These are phyloP conservation scores for Brotogeris chrysoptera DNA, from an alignment of 2,797 vertebrate genomes.

Conservation along the genomic window DNA sequence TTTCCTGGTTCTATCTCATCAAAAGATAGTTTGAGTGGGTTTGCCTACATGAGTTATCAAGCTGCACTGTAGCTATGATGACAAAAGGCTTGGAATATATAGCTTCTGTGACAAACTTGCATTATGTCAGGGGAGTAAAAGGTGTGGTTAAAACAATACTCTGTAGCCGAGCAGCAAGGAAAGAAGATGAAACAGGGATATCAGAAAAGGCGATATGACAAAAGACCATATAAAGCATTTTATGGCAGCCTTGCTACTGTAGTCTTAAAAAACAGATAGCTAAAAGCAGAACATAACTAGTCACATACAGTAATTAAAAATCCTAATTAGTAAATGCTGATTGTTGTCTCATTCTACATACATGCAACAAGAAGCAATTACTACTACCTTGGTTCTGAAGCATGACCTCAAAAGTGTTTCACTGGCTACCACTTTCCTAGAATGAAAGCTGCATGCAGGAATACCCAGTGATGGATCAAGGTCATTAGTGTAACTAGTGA, in stretches of 20 bases:
- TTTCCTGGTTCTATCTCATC: conserved; percentile 11
- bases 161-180: neutral
- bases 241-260: neutral
- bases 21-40: conserved; percentile 27
- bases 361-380: neutral
- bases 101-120: neutral
- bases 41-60: conserved; percentile 1
- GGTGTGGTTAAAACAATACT: neutral
- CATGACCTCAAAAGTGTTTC: neutral
- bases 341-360: neutral
- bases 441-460: neutral
- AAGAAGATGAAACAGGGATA: neutral
- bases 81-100: neutral
- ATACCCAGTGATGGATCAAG: neutral
- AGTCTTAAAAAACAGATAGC: neutral
- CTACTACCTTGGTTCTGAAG: neutral
- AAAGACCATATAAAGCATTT: neutral
- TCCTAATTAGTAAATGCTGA: neutral
- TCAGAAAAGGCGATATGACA: neutral
- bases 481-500: neutral
- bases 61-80: neutral
- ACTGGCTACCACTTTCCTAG: neutral
- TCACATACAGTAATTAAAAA: neutral
- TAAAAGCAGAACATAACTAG: neutral
- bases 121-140: neutral